Conservation (phyloP, 2,113 vertebrate genomes). For the western clawed frog (Xenopus tropicalis) region UCB_Xtro_10.0 CM004450.2:66252001-66252500, state of each 20-base stretch:
- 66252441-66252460: slow-evolving; percentile 98
- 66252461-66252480: slow-evolving; percentile 96
- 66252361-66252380: background rate
- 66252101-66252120: too few species aligned
- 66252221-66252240: too few species aligned
- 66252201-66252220: background rate
- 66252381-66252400: slow-evolving; percentile 50
- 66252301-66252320: background rate
- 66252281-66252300: too few species aligned
- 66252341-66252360: background rate
- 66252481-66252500: slow-evolving; percentile 98
- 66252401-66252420: slow-evolving; percentile 81
- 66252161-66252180: too few species aligned
- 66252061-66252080: slow-evolving; percentile 23
- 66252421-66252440: slow-evolving; percentile 88
- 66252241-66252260: too few species aligned
- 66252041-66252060: slow-evolving; percentile 32
- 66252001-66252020: slow-evolving; percentile 8
- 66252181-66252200: too few species aligned
- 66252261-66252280: too few species aligned
- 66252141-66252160: too few species aligned
- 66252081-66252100: background rate
- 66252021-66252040: slow-evolving; percentile 32
- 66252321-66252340: too few species aligned
- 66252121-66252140: too few species aligned